phyloP scores from a whole-genome alignment of 2,113 vertebrate species.

The Rattus rattus region DNA sequence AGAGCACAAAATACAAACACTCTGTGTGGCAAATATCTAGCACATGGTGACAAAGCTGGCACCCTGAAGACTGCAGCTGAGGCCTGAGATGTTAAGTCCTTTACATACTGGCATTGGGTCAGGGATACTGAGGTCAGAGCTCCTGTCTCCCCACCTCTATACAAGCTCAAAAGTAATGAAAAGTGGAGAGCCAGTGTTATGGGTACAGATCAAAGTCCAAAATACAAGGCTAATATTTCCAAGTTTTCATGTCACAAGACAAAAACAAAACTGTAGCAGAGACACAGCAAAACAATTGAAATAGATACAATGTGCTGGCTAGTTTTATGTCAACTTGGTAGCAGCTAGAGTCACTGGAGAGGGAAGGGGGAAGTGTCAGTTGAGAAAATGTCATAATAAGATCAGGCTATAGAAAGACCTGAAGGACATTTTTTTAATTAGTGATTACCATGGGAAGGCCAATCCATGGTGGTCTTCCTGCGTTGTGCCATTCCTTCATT shows the following conservation, averaged over 20 bases:
- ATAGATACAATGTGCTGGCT: neutral
- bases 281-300: neutral
- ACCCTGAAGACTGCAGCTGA: too few species aligned
- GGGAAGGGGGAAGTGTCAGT: too few species aligned
- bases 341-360: neutral
- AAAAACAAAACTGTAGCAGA: neutral
- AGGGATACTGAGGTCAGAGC: neutral
- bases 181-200: neutral
- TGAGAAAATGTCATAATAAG: neutral
- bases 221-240: neutral
- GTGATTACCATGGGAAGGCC: neutral
- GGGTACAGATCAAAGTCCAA: neutral
- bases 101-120: accelerated
- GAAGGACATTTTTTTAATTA: neutral
- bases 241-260: neutral
- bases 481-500: neutral
- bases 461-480: neutral
- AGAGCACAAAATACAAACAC: neutral
- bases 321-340: neutral
- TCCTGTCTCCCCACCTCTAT: too few species aligned
- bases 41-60: neutral
- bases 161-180: neutral
- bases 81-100: neutral
- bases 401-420: neutral
- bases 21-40: neutral